These are phyloP conservation scores for Dexiosoma caninum DNA, from an alignment of 2,888 invertebrate species.

Conservation along the genomic window DNA sequence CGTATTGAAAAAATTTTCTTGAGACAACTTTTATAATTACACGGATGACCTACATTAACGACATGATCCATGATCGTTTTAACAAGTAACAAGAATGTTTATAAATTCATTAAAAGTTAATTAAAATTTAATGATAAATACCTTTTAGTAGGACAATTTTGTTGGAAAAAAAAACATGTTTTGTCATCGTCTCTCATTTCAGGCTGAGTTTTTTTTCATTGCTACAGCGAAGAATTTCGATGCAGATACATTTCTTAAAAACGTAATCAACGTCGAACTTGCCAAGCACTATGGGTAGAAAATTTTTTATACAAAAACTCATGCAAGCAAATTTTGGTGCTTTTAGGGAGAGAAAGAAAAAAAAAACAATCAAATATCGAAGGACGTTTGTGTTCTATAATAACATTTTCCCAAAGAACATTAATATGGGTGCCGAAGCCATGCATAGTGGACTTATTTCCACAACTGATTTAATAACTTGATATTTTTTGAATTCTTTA, in stretches of 20 bases:
- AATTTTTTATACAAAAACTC: no score
- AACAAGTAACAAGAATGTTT: slow-evolving; percentile 35
- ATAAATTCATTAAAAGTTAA: slow-evolving; percentile 49
- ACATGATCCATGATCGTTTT: slow-evolving; percentile 49
- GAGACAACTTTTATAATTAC: slow-evolving; percentile 38
- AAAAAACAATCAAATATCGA: no score
- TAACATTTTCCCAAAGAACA: no score
- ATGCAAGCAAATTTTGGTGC: no score
- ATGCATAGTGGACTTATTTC: no score
- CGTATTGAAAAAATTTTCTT: background rate
- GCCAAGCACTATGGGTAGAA: background rate
- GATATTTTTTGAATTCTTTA: no score
- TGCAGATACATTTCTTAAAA: background rate
- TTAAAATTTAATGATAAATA: slow-evolving; percentile 52
- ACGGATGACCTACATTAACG: slow-evolving; percentile 37
- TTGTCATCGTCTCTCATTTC: background rate
- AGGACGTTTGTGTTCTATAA: no score
- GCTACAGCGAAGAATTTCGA: slow-evolving; percentile 3
- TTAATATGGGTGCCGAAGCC: no score
- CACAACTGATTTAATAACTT: no score
- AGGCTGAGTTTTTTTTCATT: background rate
- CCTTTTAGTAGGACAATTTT: slow-evolving; percentile 33
- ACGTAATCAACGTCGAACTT: background rate
- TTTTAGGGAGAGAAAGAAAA: no score
- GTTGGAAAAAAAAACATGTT: slow-evolving; percentile 34